Evolutionary conservation across 2,113 vertebrate genomes (phyloP).

Genomic region (Meleagris gallopavo): DNA sequence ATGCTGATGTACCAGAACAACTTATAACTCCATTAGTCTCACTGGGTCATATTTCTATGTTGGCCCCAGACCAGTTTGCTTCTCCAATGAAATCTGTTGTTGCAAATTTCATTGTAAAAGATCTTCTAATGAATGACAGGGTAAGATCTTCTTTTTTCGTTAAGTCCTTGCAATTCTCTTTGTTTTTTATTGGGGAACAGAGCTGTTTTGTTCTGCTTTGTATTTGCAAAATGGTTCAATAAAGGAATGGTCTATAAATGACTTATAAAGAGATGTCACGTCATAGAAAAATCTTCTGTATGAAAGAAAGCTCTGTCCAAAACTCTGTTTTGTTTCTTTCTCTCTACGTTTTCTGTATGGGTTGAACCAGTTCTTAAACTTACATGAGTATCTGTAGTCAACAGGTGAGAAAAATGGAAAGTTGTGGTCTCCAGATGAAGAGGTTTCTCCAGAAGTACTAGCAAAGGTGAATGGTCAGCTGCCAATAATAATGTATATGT

Average conservation of each 20-base stretch:
- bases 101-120: conserved; percentile 98
- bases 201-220: neutral
- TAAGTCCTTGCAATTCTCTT: neutral
- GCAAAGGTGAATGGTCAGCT: conserved; percentile 86
- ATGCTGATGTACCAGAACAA: conserved; percentile 96
- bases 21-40: conserved; percentile 97
- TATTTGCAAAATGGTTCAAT: neutral
- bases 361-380: conserved; percentile 44
- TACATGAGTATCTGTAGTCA: conserved; percentile 82
- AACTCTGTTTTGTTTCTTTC: neutral
- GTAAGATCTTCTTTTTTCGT: conserved; percentile 75
- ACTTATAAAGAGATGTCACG: neutral
- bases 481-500: neutral
- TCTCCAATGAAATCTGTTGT: conserved; percentile 99
- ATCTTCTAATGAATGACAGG: conserved; percentile 98
- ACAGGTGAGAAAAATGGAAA: conserved; percentile 98
- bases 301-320: neutral
- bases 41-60: conserved; percentile 98
- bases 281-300: neutral
- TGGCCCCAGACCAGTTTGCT: conserved; percentile 98
- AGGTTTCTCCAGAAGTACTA: conserved; percentile 96
- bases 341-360: neutral
- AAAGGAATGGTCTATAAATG: neutral
- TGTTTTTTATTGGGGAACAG: neutral
- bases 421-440: conserved; percentile 96